phyloP scores from a whole-genome alignment of 2,797 vertebrate species.

The Oreochromis grahami region DNA sequence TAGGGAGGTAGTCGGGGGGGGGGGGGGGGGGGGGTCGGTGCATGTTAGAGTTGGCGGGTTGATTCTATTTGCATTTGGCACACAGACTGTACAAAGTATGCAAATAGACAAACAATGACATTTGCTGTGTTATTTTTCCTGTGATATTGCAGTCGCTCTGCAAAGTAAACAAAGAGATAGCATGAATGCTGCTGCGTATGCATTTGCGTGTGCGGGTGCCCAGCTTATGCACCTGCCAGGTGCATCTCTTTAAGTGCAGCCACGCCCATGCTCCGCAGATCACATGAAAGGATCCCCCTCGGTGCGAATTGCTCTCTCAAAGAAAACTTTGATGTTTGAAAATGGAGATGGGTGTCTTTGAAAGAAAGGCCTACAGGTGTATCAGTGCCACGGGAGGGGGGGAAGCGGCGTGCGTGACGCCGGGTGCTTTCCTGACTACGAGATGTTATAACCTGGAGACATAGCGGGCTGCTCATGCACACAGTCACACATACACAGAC shows the following conservation, averaged over 20 bases:
- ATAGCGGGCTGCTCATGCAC: background rate
- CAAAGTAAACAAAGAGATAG: constrained; percentile 64
- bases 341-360: constrained; percentile 74
- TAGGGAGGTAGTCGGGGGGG: background rate
- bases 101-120: constrained; percentile 78
- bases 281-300: constrained; percentile 73
- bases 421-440: constrained; percentile 61
- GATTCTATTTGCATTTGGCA: constrained; percentile 79
- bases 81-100: constrained; percentile 77
- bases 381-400: constrained; percentile 59
- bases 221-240: constrained; percentile 75
- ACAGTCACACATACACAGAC: background rate
- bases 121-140: constrained; percentile 74
- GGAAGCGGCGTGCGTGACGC: constrained; percentile 45
- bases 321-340: constrained; percentile 78
- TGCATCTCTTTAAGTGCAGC: constrained; percentile 73
- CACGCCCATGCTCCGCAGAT: constrained; percentile 76
- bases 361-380: constrained; percentile 72
- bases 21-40: background rate
- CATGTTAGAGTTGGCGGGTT: constrained; percentile 55
- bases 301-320: constrained; percentile 70
- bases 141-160: constrained; percentile 67
- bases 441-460: constrained; percentile 37
- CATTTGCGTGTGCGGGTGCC: constrained; percentile 47
- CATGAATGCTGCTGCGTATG: constrained; percentile 40